phyloP scores from a whole-genome alignment of 2,113 vertebrate species.

The Polypterus bichir region DNA sequence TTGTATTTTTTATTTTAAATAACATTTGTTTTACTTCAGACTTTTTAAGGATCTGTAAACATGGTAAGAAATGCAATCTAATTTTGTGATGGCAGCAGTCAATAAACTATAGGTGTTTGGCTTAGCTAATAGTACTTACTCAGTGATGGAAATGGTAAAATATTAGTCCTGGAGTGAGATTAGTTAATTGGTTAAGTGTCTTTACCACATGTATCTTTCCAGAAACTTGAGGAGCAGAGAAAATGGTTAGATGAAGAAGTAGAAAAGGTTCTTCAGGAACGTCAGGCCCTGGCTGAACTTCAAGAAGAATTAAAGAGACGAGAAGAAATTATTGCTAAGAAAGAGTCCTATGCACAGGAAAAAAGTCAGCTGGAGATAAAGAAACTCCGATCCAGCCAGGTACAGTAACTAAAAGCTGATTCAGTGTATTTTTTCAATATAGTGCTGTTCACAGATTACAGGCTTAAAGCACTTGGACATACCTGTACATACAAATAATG shows the following conservation, averaged over 20 bases:
- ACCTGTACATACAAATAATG: background rate
- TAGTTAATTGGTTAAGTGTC: background rate
- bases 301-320: slow-evolving; percentile 69
- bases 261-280: slow-evolving; percentile 62
- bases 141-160: too few relatives aligned
- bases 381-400: slow-evolving; percentile 72
- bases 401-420: slow-evolving; percentile 21
- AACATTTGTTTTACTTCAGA: background rate
- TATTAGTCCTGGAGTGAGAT: background rate
- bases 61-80: background rate
- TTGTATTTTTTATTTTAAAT: background rate
- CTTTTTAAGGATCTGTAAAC: background rate
- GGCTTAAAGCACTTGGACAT: background rate
- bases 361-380: slow-evolving; percentile 68
- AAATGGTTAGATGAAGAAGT: slow-evolving; percentile 76
- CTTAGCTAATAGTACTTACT: too few relatives aligned
- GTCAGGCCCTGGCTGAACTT: slow-evolving; percentile 56
- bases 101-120: too few relatives aligned
- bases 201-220: too few relatives aligned
- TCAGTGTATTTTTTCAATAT: background rate
- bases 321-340: slow-evolving; percentile 60
- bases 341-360: slow-evolving; percentile 60
- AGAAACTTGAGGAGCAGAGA: slow-evolving; percentile 46
- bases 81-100: background rate
- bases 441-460: background rate